These are phyloP conservation scores for Thera britannica DNA, from an alignment of 2,888 invertebrate genomes.

Conservation along the genomic window DNA sequence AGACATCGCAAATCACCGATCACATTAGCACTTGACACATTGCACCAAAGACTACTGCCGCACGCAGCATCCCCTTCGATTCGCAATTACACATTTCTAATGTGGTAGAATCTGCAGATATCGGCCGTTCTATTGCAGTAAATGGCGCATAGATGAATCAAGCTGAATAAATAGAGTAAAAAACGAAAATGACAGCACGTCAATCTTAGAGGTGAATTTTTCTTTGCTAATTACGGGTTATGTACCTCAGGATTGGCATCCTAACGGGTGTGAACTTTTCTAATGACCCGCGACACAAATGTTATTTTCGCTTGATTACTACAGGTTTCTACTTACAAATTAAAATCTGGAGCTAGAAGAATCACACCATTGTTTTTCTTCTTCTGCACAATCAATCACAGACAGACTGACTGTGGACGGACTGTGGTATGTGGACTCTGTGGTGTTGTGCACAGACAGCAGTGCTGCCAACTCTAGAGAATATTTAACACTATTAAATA, in stretches of 20 bases:
- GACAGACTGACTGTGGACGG: too few species aligned
- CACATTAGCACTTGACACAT: slow-evolving; percentile 49
- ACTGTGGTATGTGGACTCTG: too few species aligned
- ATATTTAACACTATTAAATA: too few species aligned
- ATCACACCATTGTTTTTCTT: slow-evolving; percentile 84
- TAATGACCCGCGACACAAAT: slow-evolving; percentile 56
- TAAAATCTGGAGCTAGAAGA: slow-evolving; percentile 74
- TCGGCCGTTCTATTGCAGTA: slow-evolving; percentile 73
- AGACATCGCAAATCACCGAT: slow-evolving; percentile 53
- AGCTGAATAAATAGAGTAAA: slow-evolving; percentile 80
- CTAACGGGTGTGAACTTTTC: slow-evolving; percentile 57
- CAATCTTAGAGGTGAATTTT: slow-evolving; percentile 64
- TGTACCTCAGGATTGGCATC: slow-evolving; percentile 67
- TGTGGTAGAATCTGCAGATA: slow-evolving; percentile 69
- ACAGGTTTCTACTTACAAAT: slow-evolving; percentile 84
- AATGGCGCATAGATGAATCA: slow-evolving; percentile 82
- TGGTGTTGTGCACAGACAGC: too few species aligned
- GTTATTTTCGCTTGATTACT: slow-evolving; percentile 72
- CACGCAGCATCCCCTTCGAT: slow-evolving; percentile 59
- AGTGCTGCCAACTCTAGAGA: too few species aligned
- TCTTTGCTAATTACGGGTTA: slow-evolving; percentile 53
- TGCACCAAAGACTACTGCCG: slow-evolving; percentile 54
- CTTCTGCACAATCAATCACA: slow-evolving; percentile 78
- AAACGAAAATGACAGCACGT: slow-evolving; percentile 80
- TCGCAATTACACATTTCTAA: slow-evolving; percentile 61